Evolutionary conservation across 2,797 vertebrate genomes (phyloP).

Genomic region (Melanogrammus aeglefinus): DNA sequence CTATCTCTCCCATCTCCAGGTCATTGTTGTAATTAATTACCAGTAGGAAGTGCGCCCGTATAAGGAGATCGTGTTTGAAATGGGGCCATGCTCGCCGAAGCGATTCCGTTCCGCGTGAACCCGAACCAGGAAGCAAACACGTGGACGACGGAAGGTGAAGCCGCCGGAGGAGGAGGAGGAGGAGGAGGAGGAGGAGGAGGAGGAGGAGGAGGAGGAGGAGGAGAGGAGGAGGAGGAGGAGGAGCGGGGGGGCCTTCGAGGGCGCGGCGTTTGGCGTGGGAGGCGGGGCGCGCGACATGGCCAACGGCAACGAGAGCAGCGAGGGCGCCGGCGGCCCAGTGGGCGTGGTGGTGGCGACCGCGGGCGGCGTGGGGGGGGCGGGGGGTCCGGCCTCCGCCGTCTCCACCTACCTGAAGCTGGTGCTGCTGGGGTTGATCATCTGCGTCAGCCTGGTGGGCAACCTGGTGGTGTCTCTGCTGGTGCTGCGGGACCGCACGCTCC

Average conservation of each 20-base stretch:
- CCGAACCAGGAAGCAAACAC: slow-evolving; percentile 63
- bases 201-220: slow-evolving; percentile 28
- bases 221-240: slow-evolving; percentile 22
- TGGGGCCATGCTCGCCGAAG: slow-evolving; percentile 68
- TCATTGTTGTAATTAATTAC: background rate
- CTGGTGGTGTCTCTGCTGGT: slow-evolving; percentile 84
- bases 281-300: slow-evolving; percentile 64
- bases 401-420: slow-evolving; percentile 85
- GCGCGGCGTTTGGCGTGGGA: slow-evolving; percentile 43
- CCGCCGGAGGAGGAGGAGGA: slow-evolving; percentile 57
- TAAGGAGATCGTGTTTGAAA: slow-evolving; percentile 48
- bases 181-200: slow-evolving; percentile 34
- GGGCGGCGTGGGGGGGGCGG: slow-evolving; percentile 49
- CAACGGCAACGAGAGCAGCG: slow-evolving; percentile 71
- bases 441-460: slow-evolving; percentile 84
- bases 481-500: slow-evolving; percentile 81
- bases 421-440: slow-evolving; percentile 85
- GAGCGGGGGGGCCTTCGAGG: slow-evolving; percentile 39
- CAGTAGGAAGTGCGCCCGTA: slow-evolving; percentile 12
- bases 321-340: slow-evolving; percentile 65
- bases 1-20: slow-evolving; percentile 51
- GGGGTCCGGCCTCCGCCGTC: slow-evolving; percentile 67
- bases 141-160: slow-evolving; percentile 62
- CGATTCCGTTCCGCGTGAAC: slow-evolving; percentile 62
- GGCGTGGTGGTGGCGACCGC: slow-evolving; percentile 63